Base-by-base conservation (phyloP, 2,113 vertebrate genomes). In the Rana temporaria region DNA sequence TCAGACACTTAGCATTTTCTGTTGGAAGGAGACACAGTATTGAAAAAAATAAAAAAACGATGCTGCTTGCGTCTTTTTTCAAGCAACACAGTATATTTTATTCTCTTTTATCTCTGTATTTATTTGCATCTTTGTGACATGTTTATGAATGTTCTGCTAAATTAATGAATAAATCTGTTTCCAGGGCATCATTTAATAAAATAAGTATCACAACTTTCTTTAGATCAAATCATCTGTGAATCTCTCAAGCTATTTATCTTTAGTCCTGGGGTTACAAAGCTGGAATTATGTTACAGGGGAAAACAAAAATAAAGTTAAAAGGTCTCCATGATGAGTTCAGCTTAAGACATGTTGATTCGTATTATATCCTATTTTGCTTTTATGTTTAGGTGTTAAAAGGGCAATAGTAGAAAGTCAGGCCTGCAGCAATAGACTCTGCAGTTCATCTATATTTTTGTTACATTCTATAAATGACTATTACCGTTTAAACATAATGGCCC, bases 91-190 rank as follows among this genome's bases (percentile, higher is more conserved):
- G 42, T 12, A 48, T 48, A 48, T 73, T 71, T 73, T 4, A 73
- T 73, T 16, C 24, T 73, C 53, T 73, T 73, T 73, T 19, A 57
- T 73, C 70, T 72, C 20, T 69, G 18, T 48, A n/a, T 48, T 14
- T 71, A 71, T 53, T 26, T 26, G 48, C 24, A 55, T 72, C 22
- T n/a, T 57, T 8, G 24, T 73, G 70, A n/a, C 52, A 57, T 56
- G 52, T 32, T 73, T 73, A 48, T 56, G 24, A 72, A 17, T 26
- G 26, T 73, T 19, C 17, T 32, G 52, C 24, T 32, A 73, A 73
- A 57, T 73, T 57, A 57, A 73, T 57, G 70, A 57, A 73, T 32
- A 72, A 30, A 56, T 73, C 57, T 73, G 30, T 73, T 67, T 73
- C 30, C 69, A n/a, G 53, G 53, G 70, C 70, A 73, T 57, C 70